A percentile compares a stretch with the other conserved stretches of the same genome.
These are phyloP conservation scores for Rhabdomys pumilio DNA, from an alignment of 2,797 vertebrate species.

Conservation along the genomic window DNA sequence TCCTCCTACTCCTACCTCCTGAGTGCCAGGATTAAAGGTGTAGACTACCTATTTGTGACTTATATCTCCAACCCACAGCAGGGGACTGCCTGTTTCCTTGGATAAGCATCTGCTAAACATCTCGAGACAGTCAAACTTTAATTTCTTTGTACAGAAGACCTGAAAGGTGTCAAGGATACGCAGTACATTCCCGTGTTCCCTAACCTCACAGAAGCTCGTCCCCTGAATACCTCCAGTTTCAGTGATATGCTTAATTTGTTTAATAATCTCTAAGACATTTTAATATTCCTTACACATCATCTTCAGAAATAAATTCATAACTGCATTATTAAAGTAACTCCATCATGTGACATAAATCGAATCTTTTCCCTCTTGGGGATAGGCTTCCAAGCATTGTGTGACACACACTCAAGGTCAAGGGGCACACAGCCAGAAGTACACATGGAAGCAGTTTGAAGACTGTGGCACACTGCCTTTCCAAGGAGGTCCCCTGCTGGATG, in stretches of 20 bases:
- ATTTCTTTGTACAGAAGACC: not conserved
- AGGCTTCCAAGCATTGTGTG: constrained; percentile 62
- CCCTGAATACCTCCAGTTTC: constrained; percentile 48
- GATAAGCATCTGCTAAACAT: not conserved
- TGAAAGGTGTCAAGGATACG: not conserved
- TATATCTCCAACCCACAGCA: not conserved
- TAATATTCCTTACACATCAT: constrained; percentile 75
- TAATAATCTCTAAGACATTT: constrained; percentile 77
- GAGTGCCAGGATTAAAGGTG: not conserved
- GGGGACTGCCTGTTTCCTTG: not conserved
- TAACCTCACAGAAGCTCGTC: not conserved
- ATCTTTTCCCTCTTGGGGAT: constrained; percentile 67
- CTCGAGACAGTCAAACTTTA: not conserved
- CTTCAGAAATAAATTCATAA: constrained; percentile 76
- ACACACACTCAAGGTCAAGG: constrained; percentile 70
- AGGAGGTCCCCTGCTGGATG: constrained; percentile 71
- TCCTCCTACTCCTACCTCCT: not conserved
- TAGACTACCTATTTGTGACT: no score
- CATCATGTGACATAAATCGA: constrained; percentile 65
- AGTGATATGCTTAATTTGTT: constrained; percentile 74
- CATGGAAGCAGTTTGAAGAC: constrained; percentile 68
- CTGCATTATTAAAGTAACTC: constrained; percentile 73
- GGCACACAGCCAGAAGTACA: constrained; percentile 64
- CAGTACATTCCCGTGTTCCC: not conserved
- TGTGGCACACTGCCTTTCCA: constrained; percentile 77